Conservation (phyloP, 1,140 invertebrate genomes). For the Leucophenga varia region DNA sequence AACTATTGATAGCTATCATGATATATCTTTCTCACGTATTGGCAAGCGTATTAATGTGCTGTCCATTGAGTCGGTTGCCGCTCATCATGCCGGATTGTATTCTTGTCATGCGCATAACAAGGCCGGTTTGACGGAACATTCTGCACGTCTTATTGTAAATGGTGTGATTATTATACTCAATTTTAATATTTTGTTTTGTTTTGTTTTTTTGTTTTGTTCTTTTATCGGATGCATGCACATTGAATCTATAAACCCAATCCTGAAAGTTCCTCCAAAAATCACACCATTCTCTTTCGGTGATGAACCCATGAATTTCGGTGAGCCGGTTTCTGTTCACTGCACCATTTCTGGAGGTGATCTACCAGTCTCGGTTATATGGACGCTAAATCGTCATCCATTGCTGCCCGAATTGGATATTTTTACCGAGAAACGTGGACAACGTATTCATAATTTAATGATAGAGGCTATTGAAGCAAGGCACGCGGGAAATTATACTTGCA, state of each 20-base stretch:
- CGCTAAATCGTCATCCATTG: conserved; percentile 61
- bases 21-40: conserved; percentile 64
- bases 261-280: conserved; percentile 67
- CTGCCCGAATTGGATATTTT: conserved; percentile 38
- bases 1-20: conserved; percentile 50
- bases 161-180: conserved; percentile 59
- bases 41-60: conserved; percentile 58
- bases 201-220: conserved; percentile 15
- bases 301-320: conserved; percentile 69
- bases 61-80: conserved; percentile 57
- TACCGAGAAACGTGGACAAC: conserved; percentile 54
- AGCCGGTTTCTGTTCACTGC: conserved; percentile 70
- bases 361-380: conserved; percentile 73
- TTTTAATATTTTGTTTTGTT: conserved; percentile 6
- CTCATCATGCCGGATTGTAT: conserved; percentile 64
- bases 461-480: conserved; percentile 63
- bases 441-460: conserved; percentile 60
- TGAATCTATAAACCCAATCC: conserved; percentile 3
- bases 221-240: conserved; percentile 1
- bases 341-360: conserved; percentile 73
- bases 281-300: conserved; percentile 67
- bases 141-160: conserved; percentile 72
- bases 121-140: conserved; percentile 67
- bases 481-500: conserved; percentile 73
- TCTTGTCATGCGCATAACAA: conserved; percentile 69